Percentiles rank a stretch among this genome's conserved stretches.
Evolutionary conservation across 2,888 invertebrate genomes (phyloP).

Genomic region (Prosapia bicincta): DNA sequence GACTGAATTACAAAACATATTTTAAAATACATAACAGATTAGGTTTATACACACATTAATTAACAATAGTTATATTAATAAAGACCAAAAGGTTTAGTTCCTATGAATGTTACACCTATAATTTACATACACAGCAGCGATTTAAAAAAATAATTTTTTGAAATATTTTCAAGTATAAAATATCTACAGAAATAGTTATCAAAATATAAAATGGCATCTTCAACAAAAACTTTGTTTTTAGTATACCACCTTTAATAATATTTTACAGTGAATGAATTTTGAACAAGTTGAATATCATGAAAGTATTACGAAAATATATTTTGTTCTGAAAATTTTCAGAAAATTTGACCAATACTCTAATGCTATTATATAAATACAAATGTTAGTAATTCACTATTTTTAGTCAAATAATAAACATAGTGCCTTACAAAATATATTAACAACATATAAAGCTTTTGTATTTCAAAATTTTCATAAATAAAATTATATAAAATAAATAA

Average conservation of each 20-base stretch:
- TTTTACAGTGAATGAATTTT: neutral
- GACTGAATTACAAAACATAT: neutral
- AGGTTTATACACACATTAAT: neutral
- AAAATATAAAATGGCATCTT: neutral
- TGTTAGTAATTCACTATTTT: too few species aligned
- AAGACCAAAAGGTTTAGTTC: neutral
- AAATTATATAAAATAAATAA: too few species aligned
- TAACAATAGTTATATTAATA: neutral
- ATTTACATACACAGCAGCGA: neutral
- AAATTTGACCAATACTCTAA: neutral
- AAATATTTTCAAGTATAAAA: neutral
- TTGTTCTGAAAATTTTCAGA: neutral
- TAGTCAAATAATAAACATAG: too few species aligned
- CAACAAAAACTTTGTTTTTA: neutral
- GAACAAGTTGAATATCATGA: neutral
- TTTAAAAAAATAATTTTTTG: slow-evolving; percentile 1
- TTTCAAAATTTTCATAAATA: too few species aligned
- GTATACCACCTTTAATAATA: neutral
- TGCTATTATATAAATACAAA: neutral
- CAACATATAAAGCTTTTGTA: too few species aligned
- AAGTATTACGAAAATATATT: neutral
- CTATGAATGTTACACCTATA: neutral
- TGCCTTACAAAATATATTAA: too few species aligned
- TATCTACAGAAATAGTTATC: neutral
- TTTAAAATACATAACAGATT: neutral